Conservation (phyloP, 1,140 invertebrate species). For the Atopsyche davidsoni region DNA sequence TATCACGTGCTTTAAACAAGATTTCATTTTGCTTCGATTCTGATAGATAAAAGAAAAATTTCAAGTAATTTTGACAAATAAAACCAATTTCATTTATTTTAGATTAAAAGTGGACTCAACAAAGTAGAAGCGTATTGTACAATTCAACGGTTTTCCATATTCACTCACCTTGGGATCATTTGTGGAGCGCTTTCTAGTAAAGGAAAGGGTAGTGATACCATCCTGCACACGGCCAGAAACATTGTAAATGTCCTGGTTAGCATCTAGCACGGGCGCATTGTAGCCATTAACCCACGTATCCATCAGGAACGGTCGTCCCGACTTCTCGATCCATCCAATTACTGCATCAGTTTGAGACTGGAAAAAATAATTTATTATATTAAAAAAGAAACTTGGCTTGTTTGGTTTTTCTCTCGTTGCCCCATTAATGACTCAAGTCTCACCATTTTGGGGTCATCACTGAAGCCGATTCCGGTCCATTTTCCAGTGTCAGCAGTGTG, state of each 20-base stretch:
- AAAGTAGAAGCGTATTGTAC: not conserved
- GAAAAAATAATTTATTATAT: constrained; percentile 25
- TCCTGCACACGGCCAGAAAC: constrained; percentile 63
- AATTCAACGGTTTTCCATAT: too few relatives aligned
- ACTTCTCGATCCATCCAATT: constrained; percentile 79
- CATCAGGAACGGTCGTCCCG: constrained; percentile 73
- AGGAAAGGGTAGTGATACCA: constrained; percentile 73
- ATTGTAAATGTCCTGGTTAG: constrained; percentile 69
- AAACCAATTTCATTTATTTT: too few relatives aligned
- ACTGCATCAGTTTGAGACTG: constrained; percentile 77
- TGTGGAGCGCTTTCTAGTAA: constrained; percentile 71
- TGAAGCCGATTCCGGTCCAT: constrained; percentile 95
- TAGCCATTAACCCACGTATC: constrained; percentile 83
- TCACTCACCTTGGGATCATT: constrained; percentile 60
- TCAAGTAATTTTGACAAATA: too few relatives aligned
- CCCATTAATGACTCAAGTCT: too few relatives aligned
- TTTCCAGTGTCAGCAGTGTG: constrained; percentile 70
- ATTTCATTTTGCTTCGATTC: not conserved
- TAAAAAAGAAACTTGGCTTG: constrained; percentile 4
- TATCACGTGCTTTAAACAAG: not conserved
- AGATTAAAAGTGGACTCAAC: not conserved
- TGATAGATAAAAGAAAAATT: not conserved
- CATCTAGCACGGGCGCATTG: constrained; percentile 68
- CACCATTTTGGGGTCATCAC: constrained; percentile 80
- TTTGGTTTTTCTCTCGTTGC: too few relatives aligned